These are phyloP conservation scores for Nyctibius bracteatus DNA, from an alignment of 2,113 vertebrate species.

Conservation along the genomic window DNA sequence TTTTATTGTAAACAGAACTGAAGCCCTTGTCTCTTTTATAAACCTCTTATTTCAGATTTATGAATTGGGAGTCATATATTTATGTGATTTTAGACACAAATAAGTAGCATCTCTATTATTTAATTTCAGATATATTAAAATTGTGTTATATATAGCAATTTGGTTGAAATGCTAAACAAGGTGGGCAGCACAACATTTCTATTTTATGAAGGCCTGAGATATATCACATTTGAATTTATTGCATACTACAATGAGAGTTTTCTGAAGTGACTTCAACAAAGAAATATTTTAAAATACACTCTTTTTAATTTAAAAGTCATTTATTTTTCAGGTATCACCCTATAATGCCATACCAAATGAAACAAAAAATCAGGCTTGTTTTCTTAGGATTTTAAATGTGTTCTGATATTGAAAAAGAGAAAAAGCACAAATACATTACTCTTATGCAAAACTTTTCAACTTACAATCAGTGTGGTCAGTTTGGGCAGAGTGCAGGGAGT, in stretches of 20 bases:
- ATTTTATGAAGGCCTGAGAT: background rate
- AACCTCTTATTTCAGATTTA: background rate
- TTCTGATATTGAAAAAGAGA: background rate
- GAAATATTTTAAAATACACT: background rate
- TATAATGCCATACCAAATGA: background rate
- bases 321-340: background rate
- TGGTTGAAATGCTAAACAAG: background rate
- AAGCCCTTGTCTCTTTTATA: background rate
- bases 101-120: background rate
- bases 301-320: background rate
- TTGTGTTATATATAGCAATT: background rate
- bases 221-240: background rate
- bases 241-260: background rate
- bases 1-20: background rate
- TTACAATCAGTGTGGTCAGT: background rate
- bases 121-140: background rate
- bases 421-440: background rate
- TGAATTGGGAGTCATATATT: background rate
- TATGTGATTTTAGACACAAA: background rate
- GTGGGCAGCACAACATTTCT: background rate
- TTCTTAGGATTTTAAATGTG: background rate
- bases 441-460: background rate
- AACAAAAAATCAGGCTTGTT: background rate
- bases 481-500: background rate
- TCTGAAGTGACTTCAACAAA: background rate